Conservation (phyloP, 2,888 invertebrate genomes). For the Apamea crenata region DNA sequence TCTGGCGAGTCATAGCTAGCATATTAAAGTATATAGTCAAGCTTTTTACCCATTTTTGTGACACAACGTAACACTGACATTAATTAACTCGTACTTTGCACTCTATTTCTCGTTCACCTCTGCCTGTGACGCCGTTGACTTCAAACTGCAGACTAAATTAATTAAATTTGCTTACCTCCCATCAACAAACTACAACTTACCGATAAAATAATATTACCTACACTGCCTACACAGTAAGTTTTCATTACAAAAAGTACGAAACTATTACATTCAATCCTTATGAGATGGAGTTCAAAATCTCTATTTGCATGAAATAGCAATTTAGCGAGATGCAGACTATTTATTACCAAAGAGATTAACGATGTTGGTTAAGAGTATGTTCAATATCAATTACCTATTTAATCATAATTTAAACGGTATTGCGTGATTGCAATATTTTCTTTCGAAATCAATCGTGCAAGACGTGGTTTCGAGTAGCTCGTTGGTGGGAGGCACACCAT, state of each 20-base stretch:
- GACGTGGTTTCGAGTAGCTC: conserved; percentile 42
- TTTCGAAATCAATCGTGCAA: conserved; percentile 68
- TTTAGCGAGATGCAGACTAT: conserved; percentile 24
- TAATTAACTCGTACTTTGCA: not conserved
- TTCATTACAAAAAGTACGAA: conserved; percentile 12
- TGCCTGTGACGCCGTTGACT: not conserved
- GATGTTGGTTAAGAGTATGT: conserved; percentile 35
- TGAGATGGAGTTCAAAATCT: conserved; percentile 8
- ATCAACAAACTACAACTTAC: not conserved
- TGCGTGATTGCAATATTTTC: conserved; percentile 66
- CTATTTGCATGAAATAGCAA: conserved; percentile 26
- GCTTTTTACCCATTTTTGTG: not conserved
- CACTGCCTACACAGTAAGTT: not conserved
- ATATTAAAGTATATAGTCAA: too few species aligned
- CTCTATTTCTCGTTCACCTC: not conserved
- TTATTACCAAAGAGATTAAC: conserved; percentile 40
- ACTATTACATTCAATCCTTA: not conserved
- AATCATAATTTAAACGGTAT: conserved; percentile 64
- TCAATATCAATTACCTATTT: conserved; percentile 58
- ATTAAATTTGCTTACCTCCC: not conserved
- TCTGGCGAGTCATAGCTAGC: too few species aligned
- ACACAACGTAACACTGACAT: not conserved
- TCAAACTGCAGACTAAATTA: not conserved
- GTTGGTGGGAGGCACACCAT: conserved; percentile 44
- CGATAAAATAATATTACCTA: not conserved